These are phyloP conservation scores for Crotalus viridis DNA, from an alignment of 2,113 vertebrate genomes.

Conservation along the genomic window DNA sequence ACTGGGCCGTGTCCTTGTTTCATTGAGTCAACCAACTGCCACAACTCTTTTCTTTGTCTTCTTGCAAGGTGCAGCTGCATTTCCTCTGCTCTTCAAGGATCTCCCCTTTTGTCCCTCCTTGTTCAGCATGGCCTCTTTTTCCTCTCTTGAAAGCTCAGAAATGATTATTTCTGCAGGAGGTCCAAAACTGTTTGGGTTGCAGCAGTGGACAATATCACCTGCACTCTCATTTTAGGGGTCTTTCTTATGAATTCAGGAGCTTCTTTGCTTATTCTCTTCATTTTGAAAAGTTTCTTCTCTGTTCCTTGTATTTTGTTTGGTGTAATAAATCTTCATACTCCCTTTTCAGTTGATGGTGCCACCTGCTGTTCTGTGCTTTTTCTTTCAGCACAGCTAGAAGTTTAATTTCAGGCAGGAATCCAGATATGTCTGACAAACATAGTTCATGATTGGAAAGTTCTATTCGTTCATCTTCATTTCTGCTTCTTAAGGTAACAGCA, in stretches of 20 bases:
- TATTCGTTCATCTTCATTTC: not conserved
- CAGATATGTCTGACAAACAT: not conserved
- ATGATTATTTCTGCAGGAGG: not conserved
- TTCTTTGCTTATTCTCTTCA: not conserved
- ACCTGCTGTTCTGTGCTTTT: not conserved
- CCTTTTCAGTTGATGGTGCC: not conserved
- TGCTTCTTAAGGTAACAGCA: not conserved
- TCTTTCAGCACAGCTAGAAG: not conserved
- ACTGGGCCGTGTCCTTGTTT: not conserved
- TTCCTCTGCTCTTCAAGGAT: not conserved
- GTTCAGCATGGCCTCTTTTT: not conserved
- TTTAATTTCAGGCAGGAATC: not conserved
- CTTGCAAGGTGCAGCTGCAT: not conserved
- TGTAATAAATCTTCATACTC: not conserved
- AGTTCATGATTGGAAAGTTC: not conserved
- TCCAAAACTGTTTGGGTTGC: not conserved
- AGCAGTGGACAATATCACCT: not conserved
- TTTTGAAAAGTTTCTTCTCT: not conserved
- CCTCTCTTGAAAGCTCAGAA: not conserved
- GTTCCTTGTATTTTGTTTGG: not conserved
- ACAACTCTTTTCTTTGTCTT: not conserved
- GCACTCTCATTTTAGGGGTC: not conserved
- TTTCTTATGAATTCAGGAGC: not conserved
- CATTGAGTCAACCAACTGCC: not conserved
- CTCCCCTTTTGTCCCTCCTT: not conserved